Evolutionary conservation across 2,797 vertebrate species (phyloP).

Genomic region (Vipera ursinii): DNA sequence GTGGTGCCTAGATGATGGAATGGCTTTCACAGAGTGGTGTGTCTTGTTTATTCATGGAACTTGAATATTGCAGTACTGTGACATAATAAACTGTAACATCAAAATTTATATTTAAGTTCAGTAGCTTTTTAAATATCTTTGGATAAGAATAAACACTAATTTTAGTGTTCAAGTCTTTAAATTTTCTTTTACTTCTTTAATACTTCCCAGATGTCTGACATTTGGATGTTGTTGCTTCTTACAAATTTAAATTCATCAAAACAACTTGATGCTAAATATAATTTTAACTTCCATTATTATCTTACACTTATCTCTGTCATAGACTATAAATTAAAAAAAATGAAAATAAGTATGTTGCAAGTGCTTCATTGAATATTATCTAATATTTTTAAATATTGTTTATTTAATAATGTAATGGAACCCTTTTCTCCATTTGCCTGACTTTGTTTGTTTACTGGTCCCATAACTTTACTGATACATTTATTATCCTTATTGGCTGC

Average conservation of each 20-base stretch:
- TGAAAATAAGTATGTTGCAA: neutral
- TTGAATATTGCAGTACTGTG: neutral
- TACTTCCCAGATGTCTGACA: neutral
- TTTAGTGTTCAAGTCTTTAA: neutral
- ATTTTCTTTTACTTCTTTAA: neutral
- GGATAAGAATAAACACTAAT: neutral
- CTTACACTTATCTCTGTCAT: neutral
- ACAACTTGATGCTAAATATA: neutral
- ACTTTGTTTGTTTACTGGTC: neutral
- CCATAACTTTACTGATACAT: neutral
- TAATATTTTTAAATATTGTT: conserved; percentile 19
- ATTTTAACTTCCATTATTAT: neutral
- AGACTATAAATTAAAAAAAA: conserved; percentile 12
- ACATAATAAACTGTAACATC: neutral
- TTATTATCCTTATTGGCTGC: neutral
- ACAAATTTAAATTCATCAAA: neutral
- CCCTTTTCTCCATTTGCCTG: neutral
- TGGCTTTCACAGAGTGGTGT: neutral
- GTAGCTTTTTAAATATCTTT: neutral
- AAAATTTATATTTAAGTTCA: neutral
- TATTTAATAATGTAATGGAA: conserved; percentile 3
- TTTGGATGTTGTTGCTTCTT: neutral
- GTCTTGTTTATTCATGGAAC: neutral
- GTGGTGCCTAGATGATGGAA: neutral
- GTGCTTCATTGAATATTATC: neutral